Evolutionary conservation across 2,113 vertebrate species (phyloP), one percentile per base, ranked within the genome.

Genomic region (Megaceryle torquata): DNA sequence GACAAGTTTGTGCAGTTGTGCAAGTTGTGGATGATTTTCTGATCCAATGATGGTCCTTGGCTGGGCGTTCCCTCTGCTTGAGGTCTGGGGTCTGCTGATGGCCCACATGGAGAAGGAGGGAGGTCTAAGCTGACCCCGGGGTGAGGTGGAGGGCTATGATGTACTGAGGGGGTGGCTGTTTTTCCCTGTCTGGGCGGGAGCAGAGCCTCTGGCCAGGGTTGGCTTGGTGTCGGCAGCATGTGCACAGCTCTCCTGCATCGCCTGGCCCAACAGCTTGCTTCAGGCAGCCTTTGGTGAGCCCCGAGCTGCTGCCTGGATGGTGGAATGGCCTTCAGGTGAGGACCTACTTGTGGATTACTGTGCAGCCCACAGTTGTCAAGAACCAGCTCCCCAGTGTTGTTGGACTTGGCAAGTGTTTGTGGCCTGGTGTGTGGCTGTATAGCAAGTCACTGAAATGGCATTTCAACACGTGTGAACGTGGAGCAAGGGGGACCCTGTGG

Each of bases 191-290:
- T n/a, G 3, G 53, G 67, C 67, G 50, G 71, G 50, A 65, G 75
- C 59, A 17, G 59, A 72, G 61, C 20, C 26, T 4, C 5, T 5
- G 24, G 41, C 19, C 0, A 4, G 7, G 15, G n/a, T 31, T 37
- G 15, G 10, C 13, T 59, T 17, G 25, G 10, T 2, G 1, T 33
- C 5, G 37, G 37, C 37, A 46, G 54, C 3, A 8, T 0, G 0
- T 0, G 20, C 6, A 20, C 25, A 29, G 69, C 35, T 43, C 69
- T 29, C 39, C 39, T 41, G 39, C 39, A 10, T 41, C 10, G 39
- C 39, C 39, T 41, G 39, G 65, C 72, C 33, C 69, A 43, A 9
- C 13, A 14, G 10, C 14, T 35, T 0, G 0, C n/a, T 19, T 53
- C 43, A 53, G 6, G n/a, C 15, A 33, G 64, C 59, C 28, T 24